Base-by-base conservation (phyloP, 2,797 vertebrate genomes). In the Oreonectes daqikongensis region DNA sequence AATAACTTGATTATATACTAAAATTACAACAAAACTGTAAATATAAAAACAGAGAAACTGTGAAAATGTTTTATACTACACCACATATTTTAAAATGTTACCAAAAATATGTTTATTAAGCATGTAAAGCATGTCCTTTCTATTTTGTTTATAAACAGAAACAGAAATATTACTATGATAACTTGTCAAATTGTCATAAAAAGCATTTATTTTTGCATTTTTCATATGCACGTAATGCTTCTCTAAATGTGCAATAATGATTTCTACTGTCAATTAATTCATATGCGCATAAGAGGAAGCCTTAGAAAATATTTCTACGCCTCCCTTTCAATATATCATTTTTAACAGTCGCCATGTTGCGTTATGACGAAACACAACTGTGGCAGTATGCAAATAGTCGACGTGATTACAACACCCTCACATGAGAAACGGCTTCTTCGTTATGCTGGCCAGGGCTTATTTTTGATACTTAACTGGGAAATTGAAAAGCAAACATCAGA, bases 401-500 rank as follows among this genome's bases (percentile, higher is more conserved):
- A 68, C 46, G 20, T 77, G 48, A 84, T 84, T 85, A 70, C 75
- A 59, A 71, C 69, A 71, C 72, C 35, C 69, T 78, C 64, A 28
- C 70, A 73, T 53, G 71, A 78, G 66, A 82, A 84, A 82, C 44
- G n/a, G 71, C 72, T 60, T 79, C 78, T 85, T 82, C 77, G 77
- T 81, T 84, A 80, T 55, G 72, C 72, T 61, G 65, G 72, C 79
- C 75, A 53, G 76, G 69, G 83, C 78, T 83, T 88, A 85, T 82
- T 88, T 88, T 88, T 86, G 79, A 85, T 85, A 85, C 83, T 86
- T 87, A 88, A 85, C 81, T 32, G 32, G 79, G 83, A 85, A 87
- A 88, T 88, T 89, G 85, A 89, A 88, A 80, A 85, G 84, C 86
- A 85, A 88, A 86, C 85, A 86, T 85, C 83, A 81, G 80, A 89